Percentiles rank a stretch among this genome's conserved stretches.
Evolutionary conservation across 2,797 vertebrate species (phyloP).

Genomic region (Notolabrus celidotus): DNA sequence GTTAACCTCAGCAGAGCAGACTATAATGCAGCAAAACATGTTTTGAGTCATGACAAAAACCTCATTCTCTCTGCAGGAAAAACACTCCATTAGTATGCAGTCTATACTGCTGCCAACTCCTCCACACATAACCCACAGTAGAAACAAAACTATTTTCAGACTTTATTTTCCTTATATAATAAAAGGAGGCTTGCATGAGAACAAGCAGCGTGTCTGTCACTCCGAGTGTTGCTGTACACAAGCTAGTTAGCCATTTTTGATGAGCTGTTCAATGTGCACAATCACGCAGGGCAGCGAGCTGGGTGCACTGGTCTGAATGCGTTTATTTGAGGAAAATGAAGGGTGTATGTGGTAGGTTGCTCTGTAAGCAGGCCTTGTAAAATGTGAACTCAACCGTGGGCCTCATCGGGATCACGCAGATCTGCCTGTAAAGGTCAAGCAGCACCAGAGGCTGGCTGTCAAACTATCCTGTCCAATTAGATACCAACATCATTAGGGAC

Average conservation of each 20-base stretch:
- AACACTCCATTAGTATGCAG: constrained; percentile 25
- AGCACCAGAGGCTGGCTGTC: constrained; percentile 72
- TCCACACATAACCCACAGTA: constrained; percentile 43
- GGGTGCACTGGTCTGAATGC: constrained; percentile 61
- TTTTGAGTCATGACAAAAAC: constrained; percentile 34
- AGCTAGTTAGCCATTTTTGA: constrained; percentile 49
- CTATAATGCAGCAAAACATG: constrained; percentile 21
- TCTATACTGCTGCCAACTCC: constrained; percentile 38
- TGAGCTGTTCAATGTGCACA: constrained; percentile 52
- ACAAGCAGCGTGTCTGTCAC: constrained; percentile 22
- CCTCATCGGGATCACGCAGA: constrained; percentile 68
- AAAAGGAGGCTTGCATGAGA: constrained; percentile 17
- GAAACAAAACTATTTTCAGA: constrained; percentile 24
- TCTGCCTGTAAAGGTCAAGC: constrained; percentile 71
- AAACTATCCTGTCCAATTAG: constrained; percentile 69
- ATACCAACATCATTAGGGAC: constrained; percentile 50
- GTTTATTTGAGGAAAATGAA: constrained; percentile 48
- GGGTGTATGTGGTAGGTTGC: constrained; percentile 37
- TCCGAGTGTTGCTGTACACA: constrained; percentile 6
- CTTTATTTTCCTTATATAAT: constrained; percentile 24
- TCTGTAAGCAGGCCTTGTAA: constrained; percentile 53
- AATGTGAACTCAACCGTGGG: constrained; percentile 68
- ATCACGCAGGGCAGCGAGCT: constrained; percentile 34
- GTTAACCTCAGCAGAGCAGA: neutral
- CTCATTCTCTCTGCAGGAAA: constrained; percentile 18